Evolutionary conservation across 2,888 invertebrate genomes (phyloP).

Genomic region (Steinernema carpocapsae): DNA sequence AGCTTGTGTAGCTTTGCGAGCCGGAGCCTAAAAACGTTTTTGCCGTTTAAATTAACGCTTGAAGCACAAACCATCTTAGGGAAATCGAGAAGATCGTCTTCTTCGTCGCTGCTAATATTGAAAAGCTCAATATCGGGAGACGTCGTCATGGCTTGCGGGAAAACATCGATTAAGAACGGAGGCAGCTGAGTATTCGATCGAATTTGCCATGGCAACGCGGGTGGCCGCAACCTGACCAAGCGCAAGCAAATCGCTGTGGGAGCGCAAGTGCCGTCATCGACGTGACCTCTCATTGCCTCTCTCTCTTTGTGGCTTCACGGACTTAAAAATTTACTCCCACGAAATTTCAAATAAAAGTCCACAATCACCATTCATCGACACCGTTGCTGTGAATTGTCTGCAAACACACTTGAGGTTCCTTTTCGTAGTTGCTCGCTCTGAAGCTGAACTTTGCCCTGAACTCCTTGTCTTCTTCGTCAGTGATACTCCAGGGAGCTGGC

Average conservation of each 20-base stretch:
- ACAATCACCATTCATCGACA: slow-evolving; percentile 12
- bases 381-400: slow-evolving; percentile 33
- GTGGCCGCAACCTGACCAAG: background rate
- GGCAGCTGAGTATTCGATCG: too few species aligned
- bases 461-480: background rate
- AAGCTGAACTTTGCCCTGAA: slow-evolving; percentile 16
- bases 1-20: too few species aligned
- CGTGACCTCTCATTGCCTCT: background rate
- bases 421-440: slow-evolving; percentile 10
- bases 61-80: too few species aligned
- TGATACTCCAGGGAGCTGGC: background rate
- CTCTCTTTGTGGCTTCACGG: background rate
- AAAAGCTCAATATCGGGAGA: too few species aligned
- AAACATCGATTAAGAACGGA: too few species aligned
- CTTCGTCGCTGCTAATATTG: too few species aligned
- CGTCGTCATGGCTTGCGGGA: too few species aligned
- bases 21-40: too few species aligned
- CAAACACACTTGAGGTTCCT: background rate
- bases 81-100: too few species aligned
- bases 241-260: background rate
- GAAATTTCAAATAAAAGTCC: background rate
- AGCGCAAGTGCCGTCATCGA: background rate
- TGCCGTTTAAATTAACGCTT: too few species aligned
- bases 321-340: background rate
- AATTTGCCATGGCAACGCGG: background rate